phyloP scores from a whole-genome alignment of 2,888 invertebrate genomes.

The Bellardia bayeri region DNA sequence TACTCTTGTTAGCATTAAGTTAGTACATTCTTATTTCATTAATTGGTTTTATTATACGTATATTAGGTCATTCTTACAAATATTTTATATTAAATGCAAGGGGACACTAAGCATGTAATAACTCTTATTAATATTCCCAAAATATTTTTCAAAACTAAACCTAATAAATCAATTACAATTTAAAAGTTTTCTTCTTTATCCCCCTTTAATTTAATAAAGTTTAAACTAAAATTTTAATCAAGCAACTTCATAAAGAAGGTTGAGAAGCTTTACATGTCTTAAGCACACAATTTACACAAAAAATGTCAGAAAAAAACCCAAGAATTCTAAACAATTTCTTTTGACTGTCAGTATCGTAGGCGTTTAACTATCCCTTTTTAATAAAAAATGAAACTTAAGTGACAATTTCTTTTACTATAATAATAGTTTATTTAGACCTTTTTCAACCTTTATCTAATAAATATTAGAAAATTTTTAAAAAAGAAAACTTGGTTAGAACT shows the following conservation, averaged over 20 bases:
- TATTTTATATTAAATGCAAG: not conserved
- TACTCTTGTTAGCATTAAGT: no score
- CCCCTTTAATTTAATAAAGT: constrained; percentile 3
- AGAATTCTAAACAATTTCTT: constrained; percentile 1
- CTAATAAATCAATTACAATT: constrained; percentile 1
- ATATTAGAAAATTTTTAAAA: not conserved
- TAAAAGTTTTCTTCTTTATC: not conserved
- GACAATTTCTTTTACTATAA: constrained; percentile 25
- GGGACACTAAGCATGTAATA: not conserved
- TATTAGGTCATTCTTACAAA: not conserved
- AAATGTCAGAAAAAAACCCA: constrained; percentile 1
- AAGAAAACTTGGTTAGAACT: not conserved
- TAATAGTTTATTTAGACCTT: constrained; percentile 10
- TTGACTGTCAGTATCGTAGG: not conserved
- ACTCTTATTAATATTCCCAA: not conserved
- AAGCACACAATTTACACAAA: not conserved
- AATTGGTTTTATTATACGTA: not conserved
- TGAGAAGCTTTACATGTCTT: not conserved
- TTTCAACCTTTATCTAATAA: constrained; percentile 39
- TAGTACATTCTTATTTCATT: not conserved
- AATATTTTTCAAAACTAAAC: not conserved
- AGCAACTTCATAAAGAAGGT: not conserved
- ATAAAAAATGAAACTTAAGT: not conserved
- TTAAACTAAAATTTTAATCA: constrained; percentile 24
- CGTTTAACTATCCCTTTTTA: constrained; percentile 14